Base-by-base conservation (phyloP, 1,140 invertebrate species). In the Platyscapa corneri region DNA sequence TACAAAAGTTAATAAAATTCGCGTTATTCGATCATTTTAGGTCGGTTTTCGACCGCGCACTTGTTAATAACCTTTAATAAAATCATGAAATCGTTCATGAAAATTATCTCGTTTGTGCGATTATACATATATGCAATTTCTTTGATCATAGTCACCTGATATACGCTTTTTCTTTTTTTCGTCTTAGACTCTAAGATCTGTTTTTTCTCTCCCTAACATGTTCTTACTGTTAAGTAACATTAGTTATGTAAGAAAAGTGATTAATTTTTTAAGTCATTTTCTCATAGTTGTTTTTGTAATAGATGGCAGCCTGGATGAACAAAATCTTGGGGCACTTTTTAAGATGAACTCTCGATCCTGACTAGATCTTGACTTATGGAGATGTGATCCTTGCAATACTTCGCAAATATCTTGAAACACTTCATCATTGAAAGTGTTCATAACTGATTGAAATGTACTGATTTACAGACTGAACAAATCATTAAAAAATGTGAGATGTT, bases 231-330 rank as follows among this genome's bases (percentile, higher is more conserved):
- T 75, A 85, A 85, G 42, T 74, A 85, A 80, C 77, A 80, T 74
- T 85, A 85, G 65, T 46, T 16, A 42, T 32, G 30, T 80, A 85
- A 85, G 77, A 18, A 27, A 74, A 64, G 16, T 83, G 49, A 81
- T 82, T 74, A 3, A 0, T 56, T 76, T 78, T 39, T 10, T 14
- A 46, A 72, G 20, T 20, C 8, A 60, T 30, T 79, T 79, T 65
- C 77, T 85, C 77, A 85, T 75, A 23, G 23, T 42, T 64, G 39
- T 80, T 85, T 85, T 85, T 53, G 65, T 34, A 77, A 65, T 85
- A 85, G 84, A 67, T 85, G 70, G 79, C 70, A 85, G 37, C 79
- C 84, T 82, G 84, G 84, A 81, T 85, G 84, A 85, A 53, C 49
- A 32, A 49, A 27, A 34, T 39, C 67, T 64, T 8, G 27, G 76